Conservation (phyloP, 2,113 vertebrate species). For the Larimichthys crocea region DNA sequence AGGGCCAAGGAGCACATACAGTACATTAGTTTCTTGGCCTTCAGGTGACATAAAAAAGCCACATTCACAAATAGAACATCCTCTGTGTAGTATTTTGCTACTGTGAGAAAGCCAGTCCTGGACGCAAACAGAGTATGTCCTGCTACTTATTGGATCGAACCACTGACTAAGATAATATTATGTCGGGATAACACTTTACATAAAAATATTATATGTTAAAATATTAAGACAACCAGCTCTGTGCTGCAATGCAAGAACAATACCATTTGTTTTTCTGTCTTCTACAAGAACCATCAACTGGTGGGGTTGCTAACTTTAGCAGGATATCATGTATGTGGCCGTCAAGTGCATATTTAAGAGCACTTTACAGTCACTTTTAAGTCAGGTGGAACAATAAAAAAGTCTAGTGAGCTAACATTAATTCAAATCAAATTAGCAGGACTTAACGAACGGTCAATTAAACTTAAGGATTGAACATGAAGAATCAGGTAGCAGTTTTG, state of each 20-base stretch:
- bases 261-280: neutral
- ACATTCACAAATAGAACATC: neutral
- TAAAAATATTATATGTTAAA: neutral
- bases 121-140: neutral
- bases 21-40: neutral
- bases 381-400: neutral
- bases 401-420: neutral
- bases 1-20: neutral
- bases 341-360: slow-evolving; percentile 10
- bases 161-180: neutral
- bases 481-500: neutral
- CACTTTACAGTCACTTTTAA: neutral
- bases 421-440: neutral
- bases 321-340: neutral
- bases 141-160: neutral
- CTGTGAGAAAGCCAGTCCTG: neutral
- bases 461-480: slow-evolving; percentile 8
- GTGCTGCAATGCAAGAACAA: neutral
- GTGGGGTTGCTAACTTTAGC: neutral
- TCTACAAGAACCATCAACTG: neutral
- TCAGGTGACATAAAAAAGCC: neutral
- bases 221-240: neutral
- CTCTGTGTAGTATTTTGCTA: neutral
- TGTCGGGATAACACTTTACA: neutral
- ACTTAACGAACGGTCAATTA: neutral